A percentile compares a stretch with the other conserved stretches of the same genome.
Conservation (phyloP, 2,797 vertebrate species). For the Falco biarmicus region DNA sequence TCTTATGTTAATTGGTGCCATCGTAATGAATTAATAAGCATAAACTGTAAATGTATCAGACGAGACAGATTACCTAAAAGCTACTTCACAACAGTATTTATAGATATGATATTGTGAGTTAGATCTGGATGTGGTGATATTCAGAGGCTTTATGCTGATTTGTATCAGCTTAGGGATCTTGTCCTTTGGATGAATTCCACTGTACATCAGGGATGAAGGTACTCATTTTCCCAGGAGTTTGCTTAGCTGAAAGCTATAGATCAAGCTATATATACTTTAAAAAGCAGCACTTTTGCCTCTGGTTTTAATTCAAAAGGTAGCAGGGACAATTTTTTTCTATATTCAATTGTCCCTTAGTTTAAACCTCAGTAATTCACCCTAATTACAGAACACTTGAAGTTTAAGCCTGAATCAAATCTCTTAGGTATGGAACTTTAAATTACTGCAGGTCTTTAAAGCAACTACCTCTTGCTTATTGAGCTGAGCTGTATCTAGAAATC, state of each 20-base stretch:
- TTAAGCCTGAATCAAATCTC: neutral
- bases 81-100: neutral
- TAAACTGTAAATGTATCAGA: neutral
- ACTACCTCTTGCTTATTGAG: neutral
- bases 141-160: neutral
- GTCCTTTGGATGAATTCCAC: neutral
- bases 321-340: neutral
- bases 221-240: conserved; percentile 8
- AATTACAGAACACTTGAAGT: neutral
- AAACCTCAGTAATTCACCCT: conserved; percentile 22
- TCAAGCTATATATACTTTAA: neutral
- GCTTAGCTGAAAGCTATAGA: neutral
- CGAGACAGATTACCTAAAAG: neutral
- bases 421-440: neutral
- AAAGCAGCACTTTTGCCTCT: neutral
- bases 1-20: neutral
- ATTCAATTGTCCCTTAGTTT: neutral
- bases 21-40: neutral
- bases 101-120: neutral
- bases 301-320: conserved; percentile 4
- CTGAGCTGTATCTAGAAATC: neutral
- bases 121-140: neutral
- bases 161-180: neutral
- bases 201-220: conserved; percentile 1
- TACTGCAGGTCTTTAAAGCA: neutral